Percentiles rank a stretch among this genome's conserved stretches.
Evolutionary conservation across 2,113 vertebrate species (phyloP).

Genomic region (Anhinga rufa): DNA sequence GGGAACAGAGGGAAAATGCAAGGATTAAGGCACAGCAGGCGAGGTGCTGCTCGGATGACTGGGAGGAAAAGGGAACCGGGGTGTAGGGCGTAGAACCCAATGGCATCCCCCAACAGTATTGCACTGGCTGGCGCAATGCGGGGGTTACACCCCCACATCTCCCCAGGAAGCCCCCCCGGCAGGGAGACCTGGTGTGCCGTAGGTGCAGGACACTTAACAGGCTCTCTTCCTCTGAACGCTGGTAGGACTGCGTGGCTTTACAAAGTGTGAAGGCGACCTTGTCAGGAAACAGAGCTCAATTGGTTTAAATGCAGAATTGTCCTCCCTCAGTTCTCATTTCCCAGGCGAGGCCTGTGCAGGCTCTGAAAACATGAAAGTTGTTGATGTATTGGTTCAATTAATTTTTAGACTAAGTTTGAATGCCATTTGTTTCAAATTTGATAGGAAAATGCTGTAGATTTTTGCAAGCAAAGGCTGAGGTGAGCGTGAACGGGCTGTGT

Average conservation of each 20-base stretch:
- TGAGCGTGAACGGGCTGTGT: not conserved
- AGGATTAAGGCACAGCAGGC: not conserved
- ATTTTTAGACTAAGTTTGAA: constrained; percentile 38
- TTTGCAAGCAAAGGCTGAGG: not conserved
- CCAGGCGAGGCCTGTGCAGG: not conserved
- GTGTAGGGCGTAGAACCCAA: not conserved
- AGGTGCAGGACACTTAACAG: not conserved
- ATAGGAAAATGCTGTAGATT: not conserved
- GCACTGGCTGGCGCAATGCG: not conserved
- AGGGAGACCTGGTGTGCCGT: not conserved
- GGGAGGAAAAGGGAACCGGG: not conserved
- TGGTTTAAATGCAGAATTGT: constrained; percentile 55
- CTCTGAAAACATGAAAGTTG: constrained; percentile 43
- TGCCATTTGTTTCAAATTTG: constrained; percentile 4
- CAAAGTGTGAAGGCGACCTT: not conserved
- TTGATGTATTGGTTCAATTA: constrained; percentile 60
- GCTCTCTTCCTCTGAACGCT: not conserved
- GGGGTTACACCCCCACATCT: not conserved
- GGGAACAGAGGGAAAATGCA: fast-evolving
- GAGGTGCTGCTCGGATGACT: not conserved
- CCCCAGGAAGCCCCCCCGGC: not conserved
- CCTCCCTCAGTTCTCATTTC: constrained; percentile 36
- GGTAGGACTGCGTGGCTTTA: not conserved
- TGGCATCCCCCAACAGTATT: too few species aligned
- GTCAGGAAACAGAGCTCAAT: not conserved